These are phyloP conservation scores for Ectropis grisescens DNA, from an alignment of 1,140 invertebrate species.

Conservation along the genomic window DNA sequence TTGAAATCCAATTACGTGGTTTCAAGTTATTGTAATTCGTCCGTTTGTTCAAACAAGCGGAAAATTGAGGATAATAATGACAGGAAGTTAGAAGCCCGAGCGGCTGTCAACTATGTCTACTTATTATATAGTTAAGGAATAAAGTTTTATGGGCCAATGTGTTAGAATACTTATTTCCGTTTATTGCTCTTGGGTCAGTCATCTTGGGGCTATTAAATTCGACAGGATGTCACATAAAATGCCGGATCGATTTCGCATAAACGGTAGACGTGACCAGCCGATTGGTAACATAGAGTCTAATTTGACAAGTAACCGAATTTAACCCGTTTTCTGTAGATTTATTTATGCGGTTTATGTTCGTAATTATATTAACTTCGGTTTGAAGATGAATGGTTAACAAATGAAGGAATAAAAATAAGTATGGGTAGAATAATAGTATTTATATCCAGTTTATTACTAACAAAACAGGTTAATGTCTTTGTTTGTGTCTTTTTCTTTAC, in stretches of 20 bases:
- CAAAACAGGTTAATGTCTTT: too few species aligned
- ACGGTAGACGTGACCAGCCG: constrained; percentile 54
- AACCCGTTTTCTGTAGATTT: too few species aligned
- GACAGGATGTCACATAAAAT: constrained; percentile 61
- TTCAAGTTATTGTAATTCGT: constrained; percentile 12
- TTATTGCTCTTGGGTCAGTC: constrained; percentile 59
- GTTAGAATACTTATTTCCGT: constrained; percentile 58
- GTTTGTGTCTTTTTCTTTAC: too few species aligned
- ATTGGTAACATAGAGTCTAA: constrained; percentile 41
- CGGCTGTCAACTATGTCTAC: too few species aligned
- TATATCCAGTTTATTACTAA: too few species aligned
- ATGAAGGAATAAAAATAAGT: too few species aligned
- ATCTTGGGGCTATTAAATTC: constrained; percentile 60
- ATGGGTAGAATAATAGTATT: too few species aligned
- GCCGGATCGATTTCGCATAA: constrained; percentile 65
- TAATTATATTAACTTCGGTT: too few species aligned
- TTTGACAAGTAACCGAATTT: too few species aligned
- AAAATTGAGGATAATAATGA: constrained; percentile 18
- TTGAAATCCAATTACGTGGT: constrained; percentile 9
- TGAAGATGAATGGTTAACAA: too few species aligned
- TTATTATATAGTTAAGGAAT: constrained; percentile 26
- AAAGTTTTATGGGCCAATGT: constrained; percentile 52
- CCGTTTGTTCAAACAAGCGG: constrained; percentile 6
- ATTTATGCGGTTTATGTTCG: too few species aligned
- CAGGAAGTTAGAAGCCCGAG: constrained; percentile 13